Evolutionary conservation across 1,140 invertebrate species (phyloP).

Genomic region (Apis laboriosa): DNA sequence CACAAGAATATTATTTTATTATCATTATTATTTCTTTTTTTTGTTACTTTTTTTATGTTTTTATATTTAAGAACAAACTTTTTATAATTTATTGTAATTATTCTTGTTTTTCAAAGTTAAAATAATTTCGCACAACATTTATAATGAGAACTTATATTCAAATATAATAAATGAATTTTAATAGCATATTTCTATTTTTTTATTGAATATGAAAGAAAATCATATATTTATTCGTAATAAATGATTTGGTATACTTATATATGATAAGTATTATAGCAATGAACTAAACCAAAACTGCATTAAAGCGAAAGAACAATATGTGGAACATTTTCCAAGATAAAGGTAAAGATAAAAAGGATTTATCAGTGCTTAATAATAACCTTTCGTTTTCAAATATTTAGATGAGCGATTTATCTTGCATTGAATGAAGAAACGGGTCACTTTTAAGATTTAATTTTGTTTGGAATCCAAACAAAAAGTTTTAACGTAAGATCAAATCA

Average conservation of each 20-base stretch:
- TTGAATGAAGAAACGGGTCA: not conserved
- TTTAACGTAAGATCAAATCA: not conserved
- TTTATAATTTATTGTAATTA: too few relatives aligned
- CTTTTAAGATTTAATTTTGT: conserved; percentile 14
- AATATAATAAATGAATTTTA: not conserved
- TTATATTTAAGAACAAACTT: too few relatives aligned
- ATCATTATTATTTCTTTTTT: too few relatives aligned
- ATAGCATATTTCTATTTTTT: not conserved
- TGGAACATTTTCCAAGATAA: not conserved
- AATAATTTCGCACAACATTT: too few relatives aligned
- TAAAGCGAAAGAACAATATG: not conserved
- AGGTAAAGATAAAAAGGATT: not conserved
- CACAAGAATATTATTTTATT: too few relatives aligned
- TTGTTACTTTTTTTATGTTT: too few relatives aligned
- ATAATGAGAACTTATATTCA: too few relatives aligned
- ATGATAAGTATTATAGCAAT: not conserved
- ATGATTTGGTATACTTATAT: not conserved
- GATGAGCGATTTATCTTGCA: not conserved
- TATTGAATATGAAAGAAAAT: not conserved
- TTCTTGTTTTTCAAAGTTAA: too few relatives aligned
- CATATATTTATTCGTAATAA: not conserved
- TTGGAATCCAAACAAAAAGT: not conserved
- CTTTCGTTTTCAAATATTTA: not conserved
- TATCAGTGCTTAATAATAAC: not conserved
- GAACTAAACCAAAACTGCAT: not conserved